phyloP scores from a whole-genome alignment of 2,888 invertebrate genomes.

The Selenia dentaria region DNA sequence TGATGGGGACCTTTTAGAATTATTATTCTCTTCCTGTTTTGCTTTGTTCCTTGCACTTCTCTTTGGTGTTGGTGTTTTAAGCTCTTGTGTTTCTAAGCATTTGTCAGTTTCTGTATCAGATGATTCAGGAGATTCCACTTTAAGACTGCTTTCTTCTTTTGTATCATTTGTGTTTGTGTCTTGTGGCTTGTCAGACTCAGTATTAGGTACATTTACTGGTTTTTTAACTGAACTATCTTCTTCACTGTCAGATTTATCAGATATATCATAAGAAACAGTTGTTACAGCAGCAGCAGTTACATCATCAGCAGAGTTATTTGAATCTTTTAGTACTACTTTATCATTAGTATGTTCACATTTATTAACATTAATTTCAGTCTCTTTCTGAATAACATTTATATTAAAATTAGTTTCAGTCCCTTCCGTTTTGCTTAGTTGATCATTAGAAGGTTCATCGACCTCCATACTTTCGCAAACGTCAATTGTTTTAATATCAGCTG shows the following conservation, averaged over 20 bases:
- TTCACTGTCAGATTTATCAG: slow-evolving; percentile 2
- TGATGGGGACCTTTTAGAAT: slow-evolving; percentile 46
- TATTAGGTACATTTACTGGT: neutral
- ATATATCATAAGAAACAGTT: slow-evolving; percentile 1
- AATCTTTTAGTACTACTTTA: slow-evolving; percentile 43
- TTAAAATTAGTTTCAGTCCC: slow-evolving; percentile 20
- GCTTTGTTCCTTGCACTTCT: slow-evolving; percentile 51
- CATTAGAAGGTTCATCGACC: slow-evolving; percentile 43
- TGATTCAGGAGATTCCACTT: slow-evolving; percentile 20
- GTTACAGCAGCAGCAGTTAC: slow-evolving; percentile 24
- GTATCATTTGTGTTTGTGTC: neutral
- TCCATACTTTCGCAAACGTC: slow-evolving; percentile 53
- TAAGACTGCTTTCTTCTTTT: slow-evolving; percentile 18
- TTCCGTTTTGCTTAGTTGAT: slow-evolving; percentile 25
- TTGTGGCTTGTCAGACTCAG: neutral
- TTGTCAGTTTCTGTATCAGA: slow-evolving; percentile 14
- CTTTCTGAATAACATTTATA: slow-evolving; percentile 14
- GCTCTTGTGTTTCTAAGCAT: slow-evolving; percentile 9
- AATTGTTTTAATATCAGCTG: slow-evolving; percentile 23
- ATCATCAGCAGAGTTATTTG: slow-evolving; percentile 33
- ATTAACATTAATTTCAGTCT: slow-evolving; percentile 26
- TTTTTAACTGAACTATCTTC: neutral
- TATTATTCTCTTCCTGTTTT: slow-evolving; percentile 49
- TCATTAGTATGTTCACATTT: slow-evolving; percentile 23
- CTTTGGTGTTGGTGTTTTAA: slow-evolving; percentile 49